Evolutionary conservation across 2,113 vertebrate species (phyloP).

Genomic region (Myiozetetes cayanensis): DNA sequence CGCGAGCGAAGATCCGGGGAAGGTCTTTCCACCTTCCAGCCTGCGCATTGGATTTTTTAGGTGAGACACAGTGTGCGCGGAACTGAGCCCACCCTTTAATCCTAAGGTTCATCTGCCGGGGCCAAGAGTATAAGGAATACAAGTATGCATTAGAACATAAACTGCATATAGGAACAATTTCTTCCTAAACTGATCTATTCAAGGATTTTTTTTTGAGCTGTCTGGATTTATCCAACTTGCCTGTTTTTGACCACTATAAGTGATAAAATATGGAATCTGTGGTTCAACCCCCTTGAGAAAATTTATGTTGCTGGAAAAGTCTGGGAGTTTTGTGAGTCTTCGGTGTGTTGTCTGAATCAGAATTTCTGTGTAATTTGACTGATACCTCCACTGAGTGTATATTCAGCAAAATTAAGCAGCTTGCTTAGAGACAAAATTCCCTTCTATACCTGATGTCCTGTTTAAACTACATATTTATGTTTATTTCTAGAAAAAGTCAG

Average conservation of each 20-base stretch:
- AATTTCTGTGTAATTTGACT: neutral
- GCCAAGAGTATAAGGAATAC: neutral
- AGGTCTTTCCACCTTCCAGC: too few relatives aligned
- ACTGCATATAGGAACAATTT: neutral
- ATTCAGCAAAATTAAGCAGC: neutral
- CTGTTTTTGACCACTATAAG: neutral
- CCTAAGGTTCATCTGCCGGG: too few relatives aligned
- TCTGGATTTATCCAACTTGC: neutral
- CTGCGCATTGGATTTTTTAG: too few relatives aligned
- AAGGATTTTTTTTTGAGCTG: neutral
- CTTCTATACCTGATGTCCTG: neutral
- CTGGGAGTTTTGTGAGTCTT: neutral
- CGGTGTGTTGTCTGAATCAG: neutral
- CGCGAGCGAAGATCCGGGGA: too few relatives aligned
- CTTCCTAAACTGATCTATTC: neutral
- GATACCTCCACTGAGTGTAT: neutral
- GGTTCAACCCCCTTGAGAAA: neutral
- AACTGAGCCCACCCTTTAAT: too few relatives aligned
- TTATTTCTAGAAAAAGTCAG: slow-evolving; percentile 78
- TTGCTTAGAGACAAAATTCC: neutral
- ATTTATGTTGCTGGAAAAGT: neutral
- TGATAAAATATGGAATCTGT: neutral
- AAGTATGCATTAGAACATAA: neutral
- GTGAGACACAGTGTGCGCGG: too few relatives aligned
- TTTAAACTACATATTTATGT: neutral